A percentile compares a stretch with the other conserved stretches of the same genome.
These are phyloP conservation scores for Selenia dentaria DNA, from an alignment of 2,888 invertebrate species.

Conservation along the genomic window DNA sequence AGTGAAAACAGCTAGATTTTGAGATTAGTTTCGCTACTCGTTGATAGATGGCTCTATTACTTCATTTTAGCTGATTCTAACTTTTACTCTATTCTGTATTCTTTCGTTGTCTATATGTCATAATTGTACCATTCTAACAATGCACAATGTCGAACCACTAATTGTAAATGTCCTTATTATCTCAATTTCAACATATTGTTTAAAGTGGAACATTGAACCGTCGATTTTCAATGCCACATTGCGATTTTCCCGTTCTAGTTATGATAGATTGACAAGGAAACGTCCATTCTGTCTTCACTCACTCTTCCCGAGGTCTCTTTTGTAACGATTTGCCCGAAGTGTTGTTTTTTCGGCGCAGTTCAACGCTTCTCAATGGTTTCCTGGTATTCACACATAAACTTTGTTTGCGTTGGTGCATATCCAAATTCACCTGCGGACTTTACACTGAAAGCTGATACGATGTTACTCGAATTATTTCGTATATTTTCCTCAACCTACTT, in stretches of 20 bases:
- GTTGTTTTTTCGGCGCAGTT: conserved; percentile 21
- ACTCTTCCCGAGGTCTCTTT: neutral
- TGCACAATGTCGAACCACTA: too few relatives aligned
- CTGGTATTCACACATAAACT: conserved; percentile 18
- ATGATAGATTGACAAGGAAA: conserved; percentile 28
- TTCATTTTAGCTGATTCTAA: too few relatives aligned
- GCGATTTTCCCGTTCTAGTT: conserved; percentile 3
- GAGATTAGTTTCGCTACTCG: conserved; percentile 57
- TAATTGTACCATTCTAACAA: too few relatives aligned
- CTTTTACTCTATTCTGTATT: too few relatives aligned
- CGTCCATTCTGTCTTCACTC: conserved; percentile 16
- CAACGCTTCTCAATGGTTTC: conserved; percentile 17
- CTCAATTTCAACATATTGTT: too few relatives aligned
- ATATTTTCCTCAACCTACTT: neutral
- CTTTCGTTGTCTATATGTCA: too few relatives aligned
- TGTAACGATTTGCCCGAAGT: neutral
- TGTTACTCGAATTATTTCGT: neutral
- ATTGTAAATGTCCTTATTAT: too few relatives aligned
- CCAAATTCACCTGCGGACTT: conserved; percentile 16
- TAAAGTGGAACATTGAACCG: neutral
- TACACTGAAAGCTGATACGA: neutral
- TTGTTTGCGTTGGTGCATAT: conserved; percentile 19
- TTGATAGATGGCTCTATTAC: conserved; percentile 63
- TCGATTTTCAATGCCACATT: conserved; percentile 9
- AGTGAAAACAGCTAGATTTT: conserved; percentile 40